These are phyloP conservation scores for Serrognathus titanus DNA, from an alignment of 2,888 invertebrate genomes.

Conservation along the genomic window DNA sequence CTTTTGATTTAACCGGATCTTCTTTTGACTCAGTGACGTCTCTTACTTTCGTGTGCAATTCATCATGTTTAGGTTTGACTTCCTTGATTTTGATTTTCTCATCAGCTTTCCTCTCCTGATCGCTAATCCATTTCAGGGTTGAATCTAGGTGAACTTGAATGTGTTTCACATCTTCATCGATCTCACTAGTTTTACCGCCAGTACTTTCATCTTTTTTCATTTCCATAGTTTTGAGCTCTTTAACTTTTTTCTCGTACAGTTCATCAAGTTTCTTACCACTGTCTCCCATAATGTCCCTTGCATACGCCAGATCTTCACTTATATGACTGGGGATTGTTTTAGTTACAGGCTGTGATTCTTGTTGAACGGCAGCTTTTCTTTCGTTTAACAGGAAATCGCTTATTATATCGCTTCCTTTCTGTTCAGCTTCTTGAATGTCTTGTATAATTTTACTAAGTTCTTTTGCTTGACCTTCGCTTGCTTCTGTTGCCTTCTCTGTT, in stretches of 20 bases:
- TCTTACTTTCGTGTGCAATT: neutral
- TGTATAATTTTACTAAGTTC: neutral
- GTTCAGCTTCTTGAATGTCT: conserved; percentile 20
- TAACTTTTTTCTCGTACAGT: neutral
- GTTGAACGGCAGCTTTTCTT: no score
- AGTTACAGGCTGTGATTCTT: no score
- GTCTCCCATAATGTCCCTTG: no score
- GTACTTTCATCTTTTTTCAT: neutral
- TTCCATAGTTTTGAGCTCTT: conserved; percentile 7
- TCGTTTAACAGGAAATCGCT: neutral
- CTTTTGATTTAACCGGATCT: no score
- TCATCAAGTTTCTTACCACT: no score
- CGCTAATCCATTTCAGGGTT: no score
- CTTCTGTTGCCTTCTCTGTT: conserved; percentile 10
- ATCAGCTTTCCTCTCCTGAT: neutral
- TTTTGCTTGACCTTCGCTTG: conserved; percentile 12
- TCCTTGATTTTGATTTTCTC: neutral
- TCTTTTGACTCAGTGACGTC: no score
- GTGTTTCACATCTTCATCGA: neutral
- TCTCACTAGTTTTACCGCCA: conserved; percentile 14
- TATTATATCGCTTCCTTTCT: conserved; percentile 7
- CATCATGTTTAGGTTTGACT: neutral
- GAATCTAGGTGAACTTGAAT: neutral
- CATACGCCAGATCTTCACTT: no score
- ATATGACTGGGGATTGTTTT: no score